Conservation (phyloP, 2,113 vertebrate species). For the Orcinus orca region DNA sequence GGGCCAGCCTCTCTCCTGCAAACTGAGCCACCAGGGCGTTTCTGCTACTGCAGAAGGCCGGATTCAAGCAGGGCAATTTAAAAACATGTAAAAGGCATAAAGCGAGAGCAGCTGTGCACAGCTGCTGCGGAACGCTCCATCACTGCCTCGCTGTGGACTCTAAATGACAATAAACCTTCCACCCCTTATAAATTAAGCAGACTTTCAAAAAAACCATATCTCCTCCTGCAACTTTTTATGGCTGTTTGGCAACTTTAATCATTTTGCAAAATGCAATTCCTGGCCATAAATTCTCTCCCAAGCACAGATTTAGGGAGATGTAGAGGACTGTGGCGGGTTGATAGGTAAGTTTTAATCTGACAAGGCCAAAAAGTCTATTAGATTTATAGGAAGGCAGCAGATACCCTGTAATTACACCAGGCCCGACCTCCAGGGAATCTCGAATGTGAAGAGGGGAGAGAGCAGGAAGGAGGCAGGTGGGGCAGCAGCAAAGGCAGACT, state of each 20-base stretch:
- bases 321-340: conserved; percentile 84
- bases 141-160: conserved; percentile 83
- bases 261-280: conserved; percentile 87
- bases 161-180: conserved; percentile 88
- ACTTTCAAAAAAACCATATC: conserved; percentile 84
- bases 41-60: conserved; percentile 33
- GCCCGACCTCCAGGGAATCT: conserved; percentile 71
- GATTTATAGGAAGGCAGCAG: conserved; percentile 85
- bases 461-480: neutral
- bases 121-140: conserved; percentile 79
- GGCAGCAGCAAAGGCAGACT: neutral
- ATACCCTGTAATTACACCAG: conserved; percentile 85
- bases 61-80: conserved; percentile 81
- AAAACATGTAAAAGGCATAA: conserved; percentile 86
- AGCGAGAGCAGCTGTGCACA: conserved; percentile 78
- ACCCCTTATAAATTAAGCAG: conserved; percentile 89
- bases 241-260: conserved; percentile 89
- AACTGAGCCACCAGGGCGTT: neutral
- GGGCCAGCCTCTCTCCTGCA: neutral
- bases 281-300: conserved; percentile 86
- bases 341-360: conserved; percentile 88
- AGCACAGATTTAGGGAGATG: conserved; percentile 87
- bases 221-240: conserved; percentile 87
- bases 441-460: conserved; percentile 3
- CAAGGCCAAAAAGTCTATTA: conserved; percentile 84